Percentiles rank a stretch among this genome's conserved stretches.
Conservation (phyloP, 2,797 vertebrate genomes). For the Poeciliopsis paucimaculata region DNA sequence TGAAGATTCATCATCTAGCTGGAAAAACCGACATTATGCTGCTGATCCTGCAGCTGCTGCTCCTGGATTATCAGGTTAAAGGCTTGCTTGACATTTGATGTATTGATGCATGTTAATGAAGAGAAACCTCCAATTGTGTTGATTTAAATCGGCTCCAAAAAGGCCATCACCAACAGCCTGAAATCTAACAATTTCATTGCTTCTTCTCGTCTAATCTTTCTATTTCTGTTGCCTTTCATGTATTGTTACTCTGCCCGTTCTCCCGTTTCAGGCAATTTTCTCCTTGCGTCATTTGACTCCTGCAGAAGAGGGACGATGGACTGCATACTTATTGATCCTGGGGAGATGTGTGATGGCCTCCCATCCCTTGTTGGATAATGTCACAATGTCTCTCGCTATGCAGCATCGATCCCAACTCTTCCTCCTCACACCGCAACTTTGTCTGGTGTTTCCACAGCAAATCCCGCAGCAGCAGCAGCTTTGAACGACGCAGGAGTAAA, state of each 20-base stretch:
- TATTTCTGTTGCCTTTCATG: slow-evolving; percentile 36
- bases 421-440: slow-evolving; percentile 49
- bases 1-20: slow-evolving; percentile 13
- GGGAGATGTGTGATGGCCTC: slow-evolving; percentile 66
- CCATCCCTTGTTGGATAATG: slow-evolving; percentile 75
- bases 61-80: slow-evolving; percentile 29
- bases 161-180: slow-evolving; percentile 2
- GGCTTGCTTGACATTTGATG: slow-evolving; percentile 31
- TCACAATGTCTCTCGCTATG: slow-evolving; percentile 79
- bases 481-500: slow-evolving; percentile 8
- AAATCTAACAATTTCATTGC: slow-evolving; percentile 26
- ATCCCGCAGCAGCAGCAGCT: slow-evolving; percentile 48
- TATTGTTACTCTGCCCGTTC: slow-evolving; percentile 33
- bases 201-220: slow-evolving; percentile 19
- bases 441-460: slow-evolving; percentile 66
- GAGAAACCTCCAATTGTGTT: slow-evolving; percentile 4
- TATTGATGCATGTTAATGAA: slow-evolving; percentile 22
- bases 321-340: slow-evolving; percentile 71
- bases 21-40: slow-evolving; percentile 9
- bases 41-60: slow-evolving; percentile 10
- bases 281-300: slow-evolving; percentile 58
- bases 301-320: slow-evolving; percentile 57
- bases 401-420: slow-evolving; percentile 67
- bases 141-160: slow-evolving; percentile 20
- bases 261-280: slow-evolving; percentile 36